Evolutionary conservation across 2,797 vertebrate species (phyloP), one percentile per base, ranked within the genome.

Genomic region (Rhinichthys osculus): DNA sequence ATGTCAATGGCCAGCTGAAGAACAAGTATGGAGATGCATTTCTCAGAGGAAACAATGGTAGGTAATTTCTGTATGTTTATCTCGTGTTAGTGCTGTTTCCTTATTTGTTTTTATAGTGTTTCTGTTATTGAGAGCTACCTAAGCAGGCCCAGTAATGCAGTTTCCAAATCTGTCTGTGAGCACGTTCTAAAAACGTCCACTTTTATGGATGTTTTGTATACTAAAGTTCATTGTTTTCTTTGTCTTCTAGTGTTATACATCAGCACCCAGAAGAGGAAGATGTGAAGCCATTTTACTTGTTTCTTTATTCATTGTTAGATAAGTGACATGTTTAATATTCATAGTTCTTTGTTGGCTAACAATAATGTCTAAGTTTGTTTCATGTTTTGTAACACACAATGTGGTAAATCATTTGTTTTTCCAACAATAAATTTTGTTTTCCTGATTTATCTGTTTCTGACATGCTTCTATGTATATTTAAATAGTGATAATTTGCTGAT

Each of bases 241-340:
- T 72, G 19, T 81, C 86, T 89, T 89, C 88, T 94, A 99, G 98
- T 99, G 88, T 94, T 99, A 64, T 99, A 99, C 94, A 99, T 99
- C 95, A 99, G 98, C 94, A 99, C 98, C 71, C 98, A 99, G 97
- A 99, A 99, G 97, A 99, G 98, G 92, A 98, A 99, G 93, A 97
- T 98, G 94, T 99, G 95, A 96, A 91, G 90, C 89, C 4, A 19
- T 72, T 59, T 86, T 83, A 67, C 74, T 88, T 90, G 89, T 84
- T 84, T 57, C n/a, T 21, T 77, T 83, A 85, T 86, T 30, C 69
- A 67, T 13, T 76, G 38, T 70, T 44, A 79, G 35, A 74, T 21
- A 33, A 62, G 38, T n/a, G 23, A 66, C 69, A 72, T 72, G 78
- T 89, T 86, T 47, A 73, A 54, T 72, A 74, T 88, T 81, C 9